phyloP scores from a whole-genome alignment of 2,113 vertebrate species.

The Centrocercus urophasianus region DNA sequence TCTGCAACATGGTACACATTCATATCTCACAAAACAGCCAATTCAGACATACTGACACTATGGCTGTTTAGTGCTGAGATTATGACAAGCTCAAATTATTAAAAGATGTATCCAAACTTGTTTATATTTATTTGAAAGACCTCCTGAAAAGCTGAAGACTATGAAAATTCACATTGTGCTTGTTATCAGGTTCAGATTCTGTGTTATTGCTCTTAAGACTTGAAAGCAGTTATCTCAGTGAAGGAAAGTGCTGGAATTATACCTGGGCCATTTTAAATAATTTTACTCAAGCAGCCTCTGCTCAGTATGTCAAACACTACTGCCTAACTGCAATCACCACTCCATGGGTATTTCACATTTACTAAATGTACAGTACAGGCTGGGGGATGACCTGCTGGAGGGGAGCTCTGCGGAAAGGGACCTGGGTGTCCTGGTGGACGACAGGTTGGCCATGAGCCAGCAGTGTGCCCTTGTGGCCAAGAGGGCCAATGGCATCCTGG shows the following conservation, averaged over 20 bases:
- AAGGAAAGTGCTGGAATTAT: not conserved
- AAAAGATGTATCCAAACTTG: not conserved
- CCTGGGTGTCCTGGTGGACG: too few species aligned
- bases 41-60: not conserved
- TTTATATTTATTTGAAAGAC: not conserved
- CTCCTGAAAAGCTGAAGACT: not conserved
- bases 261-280: not conserved
- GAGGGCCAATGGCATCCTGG: too few species aligned
- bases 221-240: not conserved
- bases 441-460: too few species aligned
- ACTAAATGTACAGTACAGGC: not conserved
- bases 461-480: too few species aligned
- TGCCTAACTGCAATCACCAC: not conserved
- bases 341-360: not conserved
- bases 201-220: rapidly evolving
- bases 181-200: not conserved
- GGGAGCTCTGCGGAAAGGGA: too few species aligned
- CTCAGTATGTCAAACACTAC: not conserved
- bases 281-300: not conserved
- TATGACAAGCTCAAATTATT: not conserved
- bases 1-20: not conserved
- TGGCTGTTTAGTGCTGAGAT: not conserved
- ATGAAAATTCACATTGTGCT: not conserved
- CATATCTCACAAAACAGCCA: not conserved
- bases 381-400: too few species aligned